phyloP scores from a whole-genome alignment of 2,113 vertebrate genomes.

The Cryptomyrus ogoouensis region DNA sequence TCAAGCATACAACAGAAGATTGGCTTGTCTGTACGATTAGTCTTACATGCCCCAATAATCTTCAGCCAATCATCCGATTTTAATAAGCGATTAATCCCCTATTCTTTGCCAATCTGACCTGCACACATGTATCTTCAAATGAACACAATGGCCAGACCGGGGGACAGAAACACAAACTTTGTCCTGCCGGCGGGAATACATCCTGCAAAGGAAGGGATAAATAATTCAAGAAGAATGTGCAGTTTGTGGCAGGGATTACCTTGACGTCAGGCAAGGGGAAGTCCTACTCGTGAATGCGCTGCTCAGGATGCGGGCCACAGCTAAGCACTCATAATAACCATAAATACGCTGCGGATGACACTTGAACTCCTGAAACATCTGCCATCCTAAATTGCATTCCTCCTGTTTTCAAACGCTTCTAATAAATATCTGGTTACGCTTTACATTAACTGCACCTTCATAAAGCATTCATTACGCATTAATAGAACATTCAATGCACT shows the following conservation, averaged over 20 bases:
- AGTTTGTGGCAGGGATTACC: neutral
- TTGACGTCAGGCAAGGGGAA: neutral
- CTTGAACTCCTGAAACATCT: neutral
- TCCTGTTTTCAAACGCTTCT: neutral
- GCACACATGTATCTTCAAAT: neutral
- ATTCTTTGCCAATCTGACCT: neutral
- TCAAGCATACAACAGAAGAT: neutral
- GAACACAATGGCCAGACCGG: neutral
- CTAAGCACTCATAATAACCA: neutral
- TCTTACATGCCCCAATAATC: neutral
- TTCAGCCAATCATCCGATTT: neutral
- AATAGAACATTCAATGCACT: no score
- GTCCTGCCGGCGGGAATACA: neutral
- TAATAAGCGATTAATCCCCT: neutral
- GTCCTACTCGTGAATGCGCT: neutral
- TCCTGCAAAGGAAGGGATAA: constrained; percentile 11
- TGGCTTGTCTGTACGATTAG: neutral
- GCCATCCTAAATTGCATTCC: neutral
- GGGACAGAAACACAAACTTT: neutral
- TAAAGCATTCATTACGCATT: no score
- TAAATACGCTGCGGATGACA: neutral
- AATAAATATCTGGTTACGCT: neutral
- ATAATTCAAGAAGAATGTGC: neutral
- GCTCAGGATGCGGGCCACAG: neutral
- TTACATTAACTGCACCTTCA: no score